Base-by-base conservation (phyloP, 2,888 invertebrate species). In the Volucella bombylans region DNA sequence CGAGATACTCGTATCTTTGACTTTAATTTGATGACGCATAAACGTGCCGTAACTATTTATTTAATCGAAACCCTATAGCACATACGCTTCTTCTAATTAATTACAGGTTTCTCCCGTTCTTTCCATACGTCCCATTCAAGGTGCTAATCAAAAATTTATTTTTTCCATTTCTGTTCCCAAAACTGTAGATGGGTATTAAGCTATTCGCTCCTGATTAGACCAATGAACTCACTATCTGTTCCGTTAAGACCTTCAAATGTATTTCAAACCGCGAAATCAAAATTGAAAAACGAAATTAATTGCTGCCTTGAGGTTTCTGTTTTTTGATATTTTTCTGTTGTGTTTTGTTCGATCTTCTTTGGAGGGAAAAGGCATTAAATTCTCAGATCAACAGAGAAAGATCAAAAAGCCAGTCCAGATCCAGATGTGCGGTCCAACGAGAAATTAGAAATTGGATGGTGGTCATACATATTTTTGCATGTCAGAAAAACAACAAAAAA, bases 391-490 rank as follows among this genome's bases (percentile, higher is more conserved):
- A 41, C 11, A 59, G 23, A 23, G 43, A 41, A 59, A 59, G 55
- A 55, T 55, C 18, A 14, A 55, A 55, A 55, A 55, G 55, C 23
- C 23, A 52, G 52, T 12, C 3, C 3, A 11, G 23, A 52, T 23
- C 57, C 57, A 59, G 57, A 59, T 59, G 41, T 18, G 9, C 12
- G 14, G 1, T 57, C 39, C 55, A 10, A 8, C 4, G 15, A 41
- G 15, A 39, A 15, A 57, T 59, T 43, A 10, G 18, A 43, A 59
- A 59, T 59, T 59, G 43, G 23, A 23, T 31, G 47, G 47, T 47
- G 47, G 62, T 62, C 31, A 47, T 62, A 14, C 12, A 47, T 43
- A 41, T 52, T 23, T 23, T 23, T 41, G 50, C 52, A 43, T 18
- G 15, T 18, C 52, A 43, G 23, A 45, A 47, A 39, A 59, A 59